Evolutionary conservation across 2,113 vertebrate species (phyloP).

Genomic region (Aptenodytes forsteri): DNA sequence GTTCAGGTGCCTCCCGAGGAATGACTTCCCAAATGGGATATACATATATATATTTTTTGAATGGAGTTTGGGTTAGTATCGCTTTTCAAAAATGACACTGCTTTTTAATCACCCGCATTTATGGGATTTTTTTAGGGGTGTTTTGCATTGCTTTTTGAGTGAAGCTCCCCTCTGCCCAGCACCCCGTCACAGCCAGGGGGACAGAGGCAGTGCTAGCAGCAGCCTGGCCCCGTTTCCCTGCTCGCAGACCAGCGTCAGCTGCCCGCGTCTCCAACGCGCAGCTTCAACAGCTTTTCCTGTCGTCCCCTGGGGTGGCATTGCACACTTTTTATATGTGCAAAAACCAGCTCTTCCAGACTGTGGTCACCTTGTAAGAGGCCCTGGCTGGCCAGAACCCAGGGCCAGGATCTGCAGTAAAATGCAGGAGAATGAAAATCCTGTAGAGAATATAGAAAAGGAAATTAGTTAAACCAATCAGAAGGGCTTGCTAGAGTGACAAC

Average conservation of each 20-base stretch:
- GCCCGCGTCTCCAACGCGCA: rapidly evolving
- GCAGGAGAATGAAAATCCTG: not conserved
- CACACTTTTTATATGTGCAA: not conserved
- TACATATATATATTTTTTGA: rapidly evolving
- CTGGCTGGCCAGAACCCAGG: not conserved
- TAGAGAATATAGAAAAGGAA: not conserved
- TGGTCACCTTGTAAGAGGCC: too few relatives aligned
- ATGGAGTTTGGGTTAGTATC: not conserved
- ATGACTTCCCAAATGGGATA: not conserved
- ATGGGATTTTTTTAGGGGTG: not conserved
- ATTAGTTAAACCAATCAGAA: not conserved
- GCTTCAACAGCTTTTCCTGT: not conserved
- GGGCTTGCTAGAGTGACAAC: not conserved
- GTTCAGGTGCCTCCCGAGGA: not conserved
- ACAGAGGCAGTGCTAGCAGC: not conserved
- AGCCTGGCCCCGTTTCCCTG: not conserved
- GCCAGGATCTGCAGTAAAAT: not conserved
- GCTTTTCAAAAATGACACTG: not conserved
- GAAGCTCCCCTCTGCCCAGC: not conserved
- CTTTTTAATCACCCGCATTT: not conserved
- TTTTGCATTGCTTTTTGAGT: not conserved
- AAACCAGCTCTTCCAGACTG: not conserved
- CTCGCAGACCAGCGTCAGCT: not conserved
- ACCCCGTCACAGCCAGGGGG: not conserved
- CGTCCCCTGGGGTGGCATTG: not conserved